Percentiles rank a stretch among this genome's conserved stretches.
These are phyloP conservation scores for Chaetodon trifascialis DNA, from an alignment of 2,113 vertebrate species.

Conservation along the genomic window DNA sequence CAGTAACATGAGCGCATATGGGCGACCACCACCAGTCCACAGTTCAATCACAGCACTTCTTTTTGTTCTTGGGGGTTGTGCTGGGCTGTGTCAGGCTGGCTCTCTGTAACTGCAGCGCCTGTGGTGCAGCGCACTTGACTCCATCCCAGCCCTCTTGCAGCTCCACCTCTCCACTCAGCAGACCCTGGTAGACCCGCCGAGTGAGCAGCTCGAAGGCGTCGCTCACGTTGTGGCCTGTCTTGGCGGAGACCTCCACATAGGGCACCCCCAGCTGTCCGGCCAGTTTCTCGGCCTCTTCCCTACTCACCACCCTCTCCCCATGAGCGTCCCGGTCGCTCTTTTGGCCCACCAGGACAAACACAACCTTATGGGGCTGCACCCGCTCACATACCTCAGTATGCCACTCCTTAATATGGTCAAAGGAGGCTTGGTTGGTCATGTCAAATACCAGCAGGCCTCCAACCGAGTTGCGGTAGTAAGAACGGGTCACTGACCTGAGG, in stretches of 20 bases:
- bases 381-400: constrained; percentile 86
- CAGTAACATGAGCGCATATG: background rate
- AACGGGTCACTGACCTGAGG: constrained; percentile 87
- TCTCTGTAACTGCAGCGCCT: constrained; percentile 54
- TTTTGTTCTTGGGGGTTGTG: background rate
- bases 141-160: constrained; percentile 84
- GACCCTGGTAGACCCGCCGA: constrained; percentile 79
- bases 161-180: constrained; percentile 77
- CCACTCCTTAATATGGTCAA: constrained; percentile 86
- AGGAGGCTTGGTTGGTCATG: constrained; percentile 86
- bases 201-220: constrained; percentile 84
- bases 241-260: constrained; percentile 88
- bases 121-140: constrained; percentile 82
- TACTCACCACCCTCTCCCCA: constrained; percentile 77
- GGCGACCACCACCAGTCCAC: background rate
- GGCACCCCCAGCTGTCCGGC: constrained; percentile 79
- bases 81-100: constrained; percentile 18
- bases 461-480: constrained; percentile 88
- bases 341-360: constrained; percentile 89
- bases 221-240: constrained; percentile 83
- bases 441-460: constrained; percentile 90
- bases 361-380: constrained; percentile 77
- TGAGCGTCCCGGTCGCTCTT: constrained; percentile 84
- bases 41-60: constrained; percentile 78
- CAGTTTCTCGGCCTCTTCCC: constrained; percentile 83